Conservation (phyloP, 2,888 invertebrate species). For the Chymomyza fuscimana region DNA sequence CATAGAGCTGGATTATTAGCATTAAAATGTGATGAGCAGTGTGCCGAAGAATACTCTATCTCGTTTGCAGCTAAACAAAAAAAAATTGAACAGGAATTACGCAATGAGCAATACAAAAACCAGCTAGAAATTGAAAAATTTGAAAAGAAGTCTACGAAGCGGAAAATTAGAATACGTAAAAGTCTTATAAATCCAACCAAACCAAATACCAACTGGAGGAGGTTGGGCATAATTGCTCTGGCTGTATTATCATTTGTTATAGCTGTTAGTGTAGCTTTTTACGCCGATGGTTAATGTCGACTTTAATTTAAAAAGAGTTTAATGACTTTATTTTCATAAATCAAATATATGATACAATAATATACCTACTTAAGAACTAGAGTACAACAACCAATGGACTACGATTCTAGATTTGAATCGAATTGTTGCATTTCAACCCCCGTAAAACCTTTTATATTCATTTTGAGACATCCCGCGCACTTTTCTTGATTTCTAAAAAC, state of each 20-base stretch:
- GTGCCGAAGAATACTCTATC: conserved; percentile 82
- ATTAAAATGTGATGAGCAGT: conserved; percentile 84
- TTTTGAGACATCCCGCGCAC: too few species aligned
- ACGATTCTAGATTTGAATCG: too few species aligned
- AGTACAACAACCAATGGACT: too few species aligned
- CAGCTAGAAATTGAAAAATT: conserved; percentile 87
- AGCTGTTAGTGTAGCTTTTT: conserved; percentile 68
- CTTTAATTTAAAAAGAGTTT: conserved; percentile 26
- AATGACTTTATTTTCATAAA: neutral
- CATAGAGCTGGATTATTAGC: conserved; percentile 77
- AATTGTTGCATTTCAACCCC: too few species aligned
- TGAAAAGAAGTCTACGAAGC: conserved; percentile 87
- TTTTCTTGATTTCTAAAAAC: too few species aligned
- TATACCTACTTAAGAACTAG: neutral
- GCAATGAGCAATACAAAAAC: conserved; percentile 83
- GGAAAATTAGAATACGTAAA: conserved; percentile 82
- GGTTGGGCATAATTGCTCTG: conserved; percentile 51
- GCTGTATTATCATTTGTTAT: conserved; percentile 48
- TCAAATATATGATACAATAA: neutral
- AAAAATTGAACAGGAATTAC: conserved; percentile 82
- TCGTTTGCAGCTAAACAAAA: conserved; percentile 81
- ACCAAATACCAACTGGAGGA: conserved; percentile 53
- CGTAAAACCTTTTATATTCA: too few species aligned
- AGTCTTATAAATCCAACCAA: conserved; percentile 45
- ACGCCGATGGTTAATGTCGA: conserved; percentile 47